Conservation (phyloP, 2,888 invertebrate genomes). For the Latheticus oryzae region DNA sequence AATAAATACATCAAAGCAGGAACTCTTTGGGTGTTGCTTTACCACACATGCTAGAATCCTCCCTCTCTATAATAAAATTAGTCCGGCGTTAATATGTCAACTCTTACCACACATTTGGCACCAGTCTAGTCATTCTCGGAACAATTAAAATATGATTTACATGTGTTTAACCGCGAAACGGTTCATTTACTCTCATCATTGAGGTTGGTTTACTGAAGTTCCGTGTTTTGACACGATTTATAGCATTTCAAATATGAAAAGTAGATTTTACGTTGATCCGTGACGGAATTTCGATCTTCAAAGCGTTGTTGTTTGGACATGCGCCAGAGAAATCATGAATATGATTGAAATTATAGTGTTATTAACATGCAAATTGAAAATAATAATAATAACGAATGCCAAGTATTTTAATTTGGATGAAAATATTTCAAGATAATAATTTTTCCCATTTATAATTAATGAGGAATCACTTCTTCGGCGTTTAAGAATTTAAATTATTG, state of each 20-base stretch:
- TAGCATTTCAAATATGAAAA: constrained; percentile 7
- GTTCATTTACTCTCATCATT: constrained; percentile 27
- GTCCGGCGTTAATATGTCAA: constrained; percentile 38
- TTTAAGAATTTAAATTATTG: too few relatives aligned
- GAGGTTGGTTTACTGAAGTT: constrained; percentile 8
- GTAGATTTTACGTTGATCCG: constrained; percentile 2
- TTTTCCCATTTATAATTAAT: too few relatives aligned
- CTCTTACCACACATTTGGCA: constrained; percentile 45
- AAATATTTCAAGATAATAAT: neutral
- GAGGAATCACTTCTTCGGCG: too few relatives aligned
- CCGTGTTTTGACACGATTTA: constrained; percentile 28
- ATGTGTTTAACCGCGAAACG: constrained; percentile 39
- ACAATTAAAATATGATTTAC: constrained; percentile 51
- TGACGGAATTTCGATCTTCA: constrained; percentile 14
- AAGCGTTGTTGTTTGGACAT: constrained; percentile 9
- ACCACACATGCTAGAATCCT: too few relatives aligned
- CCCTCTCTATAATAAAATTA: constrained; percentile 35
- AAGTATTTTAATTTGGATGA: neutral
- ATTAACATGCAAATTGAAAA: constrained; percentile 18
- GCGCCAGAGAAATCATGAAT: constrained; percentile 11
- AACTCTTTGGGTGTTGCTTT: too few relatives aligned
- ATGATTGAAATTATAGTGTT: constrained; percentile 8
- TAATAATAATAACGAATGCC: neutral
- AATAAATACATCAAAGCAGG: too few relatives aligned
- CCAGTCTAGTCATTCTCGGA: constrained; percentile 45